phyloP scores from a whole-genome alignment of 1,140 invertebrate genomes.

The Phortica variegata region DNA sequence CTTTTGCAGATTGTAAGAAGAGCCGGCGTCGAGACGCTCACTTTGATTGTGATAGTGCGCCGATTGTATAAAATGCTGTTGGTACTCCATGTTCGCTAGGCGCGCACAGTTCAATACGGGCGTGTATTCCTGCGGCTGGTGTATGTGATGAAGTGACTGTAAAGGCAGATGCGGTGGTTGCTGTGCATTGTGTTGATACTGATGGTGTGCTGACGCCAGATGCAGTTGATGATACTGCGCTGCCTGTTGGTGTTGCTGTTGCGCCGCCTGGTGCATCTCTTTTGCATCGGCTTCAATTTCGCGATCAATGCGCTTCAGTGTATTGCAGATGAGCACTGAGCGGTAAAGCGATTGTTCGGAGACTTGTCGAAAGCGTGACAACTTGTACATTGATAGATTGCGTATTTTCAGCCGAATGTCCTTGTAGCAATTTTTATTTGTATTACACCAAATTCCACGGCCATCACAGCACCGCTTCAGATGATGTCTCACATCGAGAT shows the following conservation, averaged over 20 bases:
- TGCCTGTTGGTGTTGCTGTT: conserved; percentile 39
- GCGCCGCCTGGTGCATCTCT: conserved; percentile 58
- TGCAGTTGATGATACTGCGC: conserved; percentile 35
- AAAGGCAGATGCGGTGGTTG: conserved; percentile 23
- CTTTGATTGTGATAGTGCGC: conserved; percentile 19
- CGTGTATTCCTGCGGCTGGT: conserved; percentile 43
- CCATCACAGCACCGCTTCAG: conserved; percentile 73
- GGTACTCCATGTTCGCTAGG: conserved; percentile 49
- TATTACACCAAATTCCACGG: conserved; percentile 72
- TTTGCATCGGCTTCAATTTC: conserved; percentile 82
- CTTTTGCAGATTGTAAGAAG: conserved; percentile 17
- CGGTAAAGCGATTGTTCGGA: conserved; percentile 86
- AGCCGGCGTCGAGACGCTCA: conserved; percentile 42
- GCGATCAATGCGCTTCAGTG: conserved; percentile 83
- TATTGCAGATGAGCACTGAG: conserved; percentile 93
- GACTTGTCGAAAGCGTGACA: conserved; percentile 82
- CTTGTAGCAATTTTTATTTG: conserved; percentile 74
- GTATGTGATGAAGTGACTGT: conserved; percentile 28
- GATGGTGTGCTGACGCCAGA: conserved; percentile 24
- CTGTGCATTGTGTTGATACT: conserved; percentile 21
- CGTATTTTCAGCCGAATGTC: conserved; percentile 84
- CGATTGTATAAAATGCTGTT: conserved; percentile 35
- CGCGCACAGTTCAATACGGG: conserved; percentile 47
- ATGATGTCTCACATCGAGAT: conserved; percentile 27
- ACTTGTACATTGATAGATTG: conserved; percentile 90